These are phyloP conservation scores for Scaptomyza tumidula DNA, from an alignment of 2,888 invertebrate genomes.

Conservation along the genomic window DNA sequence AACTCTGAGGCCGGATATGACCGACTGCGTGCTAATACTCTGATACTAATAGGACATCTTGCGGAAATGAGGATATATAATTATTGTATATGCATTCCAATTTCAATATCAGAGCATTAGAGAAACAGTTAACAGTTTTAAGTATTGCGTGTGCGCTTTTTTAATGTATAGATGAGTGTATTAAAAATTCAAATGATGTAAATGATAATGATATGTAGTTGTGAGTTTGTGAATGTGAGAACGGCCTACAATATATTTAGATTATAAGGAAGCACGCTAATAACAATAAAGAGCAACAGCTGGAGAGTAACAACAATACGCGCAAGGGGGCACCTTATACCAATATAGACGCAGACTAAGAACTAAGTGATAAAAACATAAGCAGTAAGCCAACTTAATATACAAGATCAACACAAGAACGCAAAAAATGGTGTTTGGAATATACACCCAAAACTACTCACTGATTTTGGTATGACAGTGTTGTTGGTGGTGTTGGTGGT, in stretches of 20 bases:
- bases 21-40: slow-evolving; percentile 2
- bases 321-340: slow-evolving; percentile 32
- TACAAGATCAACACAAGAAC: slow-evolving; percentile 33
- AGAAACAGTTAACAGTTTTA: slow-evolving; percentile 8
- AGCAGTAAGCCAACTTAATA: slow-evolving; percentile 38
- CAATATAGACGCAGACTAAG: slow-evolving; percentile 20
- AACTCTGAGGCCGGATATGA: not conserved
- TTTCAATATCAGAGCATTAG: slow-evolving; percentile 3
- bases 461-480: slow-evolving; percentile 83
- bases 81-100: not conserved
- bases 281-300: slow-evolving; percentile 48
- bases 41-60: not conserved
- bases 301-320: slow-evolving; percentile 32
- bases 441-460: slow-evolving; percentile 82
- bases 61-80: not conserved
- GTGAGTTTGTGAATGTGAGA: slow-evolving; percentile 33
- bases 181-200: slow-evolving; percentile 39
- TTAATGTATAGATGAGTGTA: slow-evolving; percentile 44
- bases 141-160: slow-evolving; percentile 18
- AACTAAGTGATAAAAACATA: slow-evolving; percentile 35
- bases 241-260: slow-evolving; percentile 32
- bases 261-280: slow-evolving; percentile 57
- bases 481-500: slow-evolving; percentile 51
- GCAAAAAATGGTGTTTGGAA: slow-evolving; percentile 20
- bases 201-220: slow-evolving; percentile 1